Evolutionary conservation across 2,797 vertebrate genomes (phyloP), one percentile per base, ranked within the genome.

Genomic region (Sebastes matsubarae): DNA sequence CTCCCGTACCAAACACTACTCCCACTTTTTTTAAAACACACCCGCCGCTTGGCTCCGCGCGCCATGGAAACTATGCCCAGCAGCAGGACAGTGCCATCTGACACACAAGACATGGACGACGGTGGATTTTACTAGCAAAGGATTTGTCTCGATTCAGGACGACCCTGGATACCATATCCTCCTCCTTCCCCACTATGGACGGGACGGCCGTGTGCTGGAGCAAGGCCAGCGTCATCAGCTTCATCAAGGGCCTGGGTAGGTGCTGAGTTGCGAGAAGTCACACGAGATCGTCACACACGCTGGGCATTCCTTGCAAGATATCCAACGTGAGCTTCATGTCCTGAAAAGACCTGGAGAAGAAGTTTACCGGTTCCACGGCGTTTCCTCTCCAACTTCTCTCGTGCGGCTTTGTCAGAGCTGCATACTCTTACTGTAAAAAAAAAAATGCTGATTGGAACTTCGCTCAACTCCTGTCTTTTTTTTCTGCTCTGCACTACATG

Each of bases 211-310:
- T 97, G 82, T 99, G 98, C 93, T 99, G 98, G 98, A 97, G 97
- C 91, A 97, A 96, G 91, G 96, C 97, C 95, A 97, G 96, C 60
- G 95, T 98, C 95, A 96, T 98, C 94, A 94, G 96, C 96, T 97
- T 99, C 94, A 98, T 99, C 94, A 99, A 98, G 92, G 97, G 97
- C 29, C 96, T 99, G 60, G 98, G 98, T 99, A 92, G 86, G 91
- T 93, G 88, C 57, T 67, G 77, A 85, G 81, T 75, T 52, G 61
- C 59, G 75, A 71, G 32, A 2, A 80, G 72, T 70, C 58, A 34
- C 27, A 81, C 24, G 29, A 77, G 77, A 67, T 70, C 27, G n/a
- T 64, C 74, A 72, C 73, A 82, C 82, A 75, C 87, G 75, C 85
- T 65, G 80, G 79, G 50, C 70, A 81, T 93, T 90, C 87, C 81